Evolutionary conservation across 2,888 invertebrate species (phyloP), one percentile per base, ranked within the genome.

Genomic region (Drosophila melanosoma): DNA sequence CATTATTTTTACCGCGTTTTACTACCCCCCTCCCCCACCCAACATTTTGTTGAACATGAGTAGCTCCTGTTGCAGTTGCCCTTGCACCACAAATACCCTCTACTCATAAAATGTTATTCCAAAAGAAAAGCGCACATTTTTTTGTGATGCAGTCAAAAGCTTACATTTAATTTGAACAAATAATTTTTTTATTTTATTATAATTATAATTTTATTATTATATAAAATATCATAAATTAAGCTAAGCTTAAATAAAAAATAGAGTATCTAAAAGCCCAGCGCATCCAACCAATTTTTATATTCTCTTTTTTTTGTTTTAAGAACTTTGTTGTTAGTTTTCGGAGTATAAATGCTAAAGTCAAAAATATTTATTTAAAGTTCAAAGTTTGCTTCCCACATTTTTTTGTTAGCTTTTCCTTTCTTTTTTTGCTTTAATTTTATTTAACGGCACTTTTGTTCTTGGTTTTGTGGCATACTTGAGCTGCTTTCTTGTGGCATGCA

Each of bases 281-380:
- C 29, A 5, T n/a, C 1, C 3, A 1, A 15, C 29, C 17, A 3
- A 3, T n/a, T 32, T 23, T 5, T 42, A 52, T 36, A 29, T 53
- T 45, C 38, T 45, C 53, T 36, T 66, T 74, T 75, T 73, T 89
- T 76, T 72, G 71, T 74, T 77, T 85, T 76, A 70, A 79, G 65
- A 82, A 90, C 72, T 85, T 90, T 74, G 35, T 71, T 64, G 60
- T 33, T 63, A 60, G 38, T 81, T 57, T 38, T 54, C 12, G 20
- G 45, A 15, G 45, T 23, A 8, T 15, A 45, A 23, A 45, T 70
- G 67, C 61, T 33, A 71, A 78, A 82, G 87, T 84, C 79, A 89
- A 85, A 88, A 68, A 76, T 68, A 90, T 83, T 73, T 83, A 88
- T 88, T 88, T 80, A 68, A 86, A 71, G 81, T 78, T 86, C 75